A percentile compares a stretch with the other conserved stretches of the same genome.
phyloP scores from a whole-genome alignment of 1,140 invertebrate genomes.

The Drosophila nasuta region DNA sequence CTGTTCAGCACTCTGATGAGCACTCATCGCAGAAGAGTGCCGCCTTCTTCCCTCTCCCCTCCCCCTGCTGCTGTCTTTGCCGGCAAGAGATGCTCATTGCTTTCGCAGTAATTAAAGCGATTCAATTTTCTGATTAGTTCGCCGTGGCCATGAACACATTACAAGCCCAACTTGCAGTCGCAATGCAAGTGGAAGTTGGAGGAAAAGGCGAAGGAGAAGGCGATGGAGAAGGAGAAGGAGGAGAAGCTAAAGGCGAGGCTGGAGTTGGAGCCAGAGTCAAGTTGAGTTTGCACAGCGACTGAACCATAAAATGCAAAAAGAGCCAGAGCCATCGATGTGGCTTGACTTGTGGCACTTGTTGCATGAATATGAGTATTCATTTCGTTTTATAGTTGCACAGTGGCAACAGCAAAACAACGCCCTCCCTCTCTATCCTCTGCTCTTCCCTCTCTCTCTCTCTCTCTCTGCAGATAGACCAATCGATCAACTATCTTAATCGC shows the following conservation, averaged over 20 bases:
- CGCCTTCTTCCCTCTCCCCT: slow-evolving; percentile 18
- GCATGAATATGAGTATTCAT: slow-evolving; percentile 25
- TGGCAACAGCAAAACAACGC: not conserved
- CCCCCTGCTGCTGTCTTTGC: slow-evolving; percentile 10
- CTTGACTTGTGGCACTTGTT: slow-evolving; percentile 48
- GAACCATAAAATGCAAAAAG: slow-evolving; percentile 78
- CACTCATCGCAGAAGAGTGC: slow-evolving; percentile 29
- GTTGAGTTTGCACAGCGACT: slow-evolving; percentile 21
- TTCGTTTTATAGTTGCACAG: slow-evolving; percentile 7
- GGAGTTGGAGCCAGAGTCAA: not conserved
- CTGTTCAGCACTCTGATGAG: slow-evolving; percentile 39
- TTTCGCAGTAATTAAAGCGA: slow-evolving; percentile 84
- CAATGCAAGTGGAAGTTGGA: slow-evolving; percentile 21
- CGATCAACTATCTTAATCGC: not conserved
- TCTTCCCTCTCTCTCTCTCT: not conserved
- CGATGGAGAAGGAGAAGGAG: not conserved
- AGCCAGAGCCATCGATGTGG: slow-evolving; percentile 41
- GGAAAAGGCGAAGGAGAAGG: not conserved
- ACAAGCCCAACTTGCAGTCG: slow-evolving; percentile 58
- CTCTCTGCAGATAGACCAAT: not conserved
- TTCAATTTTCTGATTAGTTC: slow-evolving; percentile 84
- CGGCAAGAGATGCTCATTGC: slow-evolving; percentile 64
- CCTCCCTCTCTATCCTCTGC: not conserved
- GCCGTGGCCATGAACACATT: slow-evolving; percentile 78
- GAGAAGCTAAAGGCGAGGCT: not conserved